Evolutionary conservation across 2,113 vertebrate genomes (phyloP).

Genomic region (Platysteira castanea): DNA sequence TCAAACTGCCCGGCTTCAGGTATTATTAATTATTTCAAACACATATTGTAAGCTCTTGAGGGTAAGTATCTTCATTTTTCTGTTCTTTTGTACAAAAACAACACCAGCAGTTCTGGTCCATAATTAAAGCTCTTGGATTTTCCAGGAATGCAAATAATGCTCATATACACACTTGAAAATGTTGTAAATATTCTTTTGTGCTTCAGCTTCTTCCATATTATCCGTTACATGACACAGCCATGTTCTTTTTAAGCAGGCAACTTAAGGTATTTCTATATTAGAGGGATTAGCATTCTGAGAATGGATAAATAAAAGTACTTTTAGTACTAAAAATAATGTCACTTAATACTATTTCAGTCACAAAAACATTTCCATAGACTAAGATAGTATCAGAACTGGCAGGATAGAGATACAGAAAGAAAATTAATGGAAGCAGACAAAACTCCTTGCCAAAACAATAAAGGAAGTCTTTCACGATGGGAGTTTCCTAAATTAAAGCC

Average conservation of each 20-base stretch:
- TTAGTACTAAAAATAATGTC: not conserved
- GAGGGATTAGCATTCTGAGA: not conserved
- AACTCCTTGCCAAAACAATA: slow-evolving; percentile 34
- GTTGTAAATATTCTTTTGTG: not conserved
- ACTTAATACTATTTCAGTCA: not conserved
- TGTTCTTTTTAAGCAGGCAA: not conserved
- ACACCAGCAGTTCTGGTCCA: not conserved
- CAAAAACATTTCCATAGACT: not conserved
- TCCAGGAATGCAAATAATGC: not conserved
- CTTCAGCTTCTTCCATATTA: not conserved
- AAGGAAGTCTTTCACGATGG: slow-evolving; percentile 16
- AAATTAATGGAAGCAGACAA: slow-evolving; percentile 27
- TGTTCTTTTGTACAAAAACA: not conserved
- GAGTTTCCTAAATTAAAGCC: slow-evolving; percentile 15
- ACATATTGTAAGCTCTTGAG: not conserved
- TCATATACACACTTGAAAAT: not conserved
- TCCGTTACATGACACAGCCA: not conserved
- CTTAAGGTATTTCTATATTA: not conserved
- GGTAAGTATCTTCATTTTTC: not conserved
- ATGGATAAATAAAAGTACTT: not conserved
- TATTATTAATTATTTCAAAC: not conserved
- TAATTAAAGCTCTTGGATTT: not conserved
- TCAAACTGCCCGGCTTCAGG: not conserved
- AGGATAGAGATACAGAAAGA: slow-evolving; percentile 14
- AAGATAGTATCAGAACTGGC: not conserved